Evolutionary conservation across 2,113 vertebrate species (phyloP).

Genomic region (Phaetusa simplex): DNA sequence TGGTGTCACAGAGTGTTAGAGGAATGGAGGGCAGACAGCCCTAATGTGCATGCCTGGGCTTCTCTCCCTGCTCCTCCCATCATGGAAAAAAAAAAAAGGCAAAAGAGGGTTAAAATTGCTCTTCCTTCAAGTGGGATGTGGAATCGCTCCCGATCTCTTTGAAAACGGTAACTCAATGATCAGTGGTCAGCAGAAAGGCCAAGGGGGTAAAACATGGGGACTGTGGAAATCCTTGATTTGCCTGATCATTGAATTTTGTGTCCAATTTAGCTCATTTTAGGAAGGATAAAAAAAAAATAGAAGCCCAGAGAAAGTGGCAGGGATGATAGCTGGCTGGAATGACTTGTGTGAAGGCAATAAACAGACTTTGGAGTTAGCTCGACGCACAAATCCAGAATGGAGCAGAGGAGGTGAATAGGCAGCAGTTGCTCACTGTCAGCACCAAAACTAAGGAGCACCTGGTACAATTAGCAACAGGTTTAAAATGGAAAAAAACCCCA

Average conservation of each 20-base stretch:
- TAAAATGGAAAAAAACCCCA: not conserved
- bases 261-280: not conserved
- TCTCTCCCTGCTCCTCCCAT: not conserved
- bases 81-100: not conserved
- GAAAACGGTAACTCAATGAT: not conserved
- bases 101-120: not conserved
- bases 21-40: not conserved
- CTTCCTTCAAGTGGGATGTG: not conserved
- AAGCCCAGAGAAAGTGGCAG: not conserved
- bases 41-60: not conserved
- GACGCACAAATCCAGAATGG: not conserved
- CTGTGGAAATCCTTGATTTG: not conserved
- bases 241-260: not conserved
- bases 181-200: not conserved
- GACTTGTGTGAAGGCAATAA: not conserved
- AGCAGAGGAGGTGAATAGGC: not conserved
- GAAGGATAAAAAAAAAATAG: not conserved
- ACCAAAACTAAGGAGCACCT: not conserved
- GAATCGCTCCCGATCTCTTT: not conserved
- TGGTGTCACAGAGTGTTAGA: not conserved
- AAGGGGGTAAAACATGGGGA: not conserved
- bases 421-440: not conserved
- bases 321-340: not conserved
- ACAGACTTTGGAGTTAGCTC: not conserved
- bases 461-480: not conserved